Conservation (phyloP, 2,888 invertebrate genomes). For the Eupithecia centaureata region DNA sequence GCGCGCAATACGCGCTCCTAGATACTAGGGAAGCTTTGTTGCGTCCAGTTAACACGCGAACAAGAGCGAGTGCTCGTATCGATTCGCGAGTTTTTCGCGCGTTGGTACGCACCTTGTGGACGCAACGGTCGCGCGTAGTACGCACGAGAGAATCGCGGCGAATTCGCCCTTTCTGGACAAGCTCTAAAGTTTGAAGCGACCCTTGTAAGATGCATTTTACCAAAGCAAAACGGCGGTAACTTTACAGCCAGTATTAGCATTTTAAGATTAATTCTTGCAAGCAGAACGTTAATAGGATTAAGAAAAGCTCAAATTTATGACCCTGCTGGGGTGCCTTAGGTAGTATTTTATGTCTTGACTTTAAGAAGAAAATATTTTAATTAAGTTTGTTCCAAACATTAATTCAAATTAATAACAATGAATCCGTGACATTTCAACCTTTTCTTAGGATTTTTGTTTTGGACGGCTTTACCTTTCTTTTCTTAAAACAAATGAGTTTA, state of each 20-base stretch:
- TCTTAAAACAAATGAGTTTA: not conserved
- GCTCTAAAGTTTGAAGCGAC: too few relatives aligned
- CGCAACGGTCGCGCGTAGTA: too few relatives aligned
- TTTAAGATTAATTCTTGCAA: conserved; percentile 16
- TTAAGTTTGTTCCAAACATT: conserved; percentile 9
- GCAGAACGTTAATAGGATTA: conserved; percentile 14
- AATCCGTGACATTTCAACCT: conserved; percentile 10
- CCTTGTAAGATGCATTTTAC: conserved; percentile 6
- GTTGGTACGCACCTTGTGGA: too few relatives aligned
- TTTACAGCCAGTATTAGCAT: conserved; percentile 6
- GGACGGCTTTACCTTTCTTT: not conserved
- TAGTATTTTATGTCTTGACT: conserved; percentile 16
- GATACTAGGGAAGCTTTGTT: too few relatives aligned
- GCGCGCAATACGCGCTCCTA: too few relatives aligned
- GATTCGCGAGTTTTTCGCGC: too few relatives aligned
- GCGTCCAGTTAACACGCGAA: too few relatives aligned
- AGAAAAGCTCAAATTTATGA: conserved; percentile 19
- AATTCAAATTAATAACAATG: conserved; percentile 16
- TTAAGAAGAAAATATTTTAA: conserved; percentile 16
- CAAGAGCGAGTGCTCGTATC: too few relatives aligned
- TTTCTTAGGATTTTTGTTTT: conserved; percentile 1
- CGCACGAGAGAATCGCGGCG: too few relatives aligned
- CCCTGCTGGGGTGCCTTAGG: conserved; percentile 4
- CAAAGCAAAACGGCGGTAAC: not conserved
- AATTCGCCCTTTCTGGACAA: too few relatives aligned